Percentiles rank a stretch among this genome's conserved stretches.
These are phyloP conservation scores for Drosophila carrolli DNA, from an alignment of 1,140 invertebrate species.

Conservation along the genomic window DNA sequence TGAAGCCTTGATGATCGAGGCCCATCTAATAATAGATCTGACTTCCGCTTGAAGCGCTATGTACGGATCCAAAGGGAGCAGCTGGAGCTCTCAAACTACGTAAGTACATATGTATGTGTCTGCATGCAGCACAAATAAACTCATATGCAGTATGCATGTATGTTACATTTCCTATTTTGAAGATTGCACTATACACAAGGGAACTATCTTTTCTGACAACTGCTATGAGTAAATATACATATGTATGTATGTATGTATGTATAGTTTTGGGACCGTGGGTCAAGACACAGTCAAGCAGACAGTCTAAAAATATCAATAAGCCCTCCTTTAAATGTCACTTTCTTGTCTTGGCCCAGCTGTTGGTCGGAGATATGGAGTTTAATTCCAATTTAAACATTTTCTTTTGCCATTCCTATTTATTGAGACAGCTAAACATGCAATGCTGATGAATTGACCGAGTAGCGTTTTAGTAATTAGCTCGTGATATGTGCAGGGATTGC, in stretches of 20 bases:
- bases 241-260: too few species aligned
- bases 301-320: not conserved
- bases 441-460: not conserved
- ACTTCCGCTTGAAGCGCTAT: slow-evolving; percentile 46
- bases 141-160: not conserved
- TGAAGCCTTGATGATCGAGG: slow-evolving; percentile 7
- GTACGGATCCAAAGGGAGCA: slow-evolving; percentile 23
- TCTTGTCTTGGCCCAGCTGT: not conserved
- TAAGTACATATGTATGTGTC: not conserved
- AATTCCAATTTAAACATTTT: too few species aligned
- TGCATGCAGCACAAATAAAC: not conserved
- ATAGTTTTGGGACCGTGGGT: not conserved
- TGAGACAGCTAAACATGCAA: not conserved
- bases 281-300: not conserved
- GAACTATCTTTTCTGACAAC: not conserved
- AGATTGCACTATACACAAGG: not conserved
- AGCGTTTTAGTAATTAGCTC: not conserved
- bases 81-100: slow-evolving; percentile 27
- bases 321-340: not conserved
- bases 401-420: not conserved
- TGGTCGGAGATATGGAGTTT: not conserved
- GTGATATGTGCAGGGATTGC: slow-evolving; percentile 13
- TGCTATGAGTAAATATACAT: not conserved
- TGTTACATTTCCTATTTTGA: not conserved
- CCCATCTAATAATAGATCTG: slow-evolving; percentile 43